Conservation (phyloP, 2,113 vertebrate species). For the Oreochromis tanganicae region DNA sequence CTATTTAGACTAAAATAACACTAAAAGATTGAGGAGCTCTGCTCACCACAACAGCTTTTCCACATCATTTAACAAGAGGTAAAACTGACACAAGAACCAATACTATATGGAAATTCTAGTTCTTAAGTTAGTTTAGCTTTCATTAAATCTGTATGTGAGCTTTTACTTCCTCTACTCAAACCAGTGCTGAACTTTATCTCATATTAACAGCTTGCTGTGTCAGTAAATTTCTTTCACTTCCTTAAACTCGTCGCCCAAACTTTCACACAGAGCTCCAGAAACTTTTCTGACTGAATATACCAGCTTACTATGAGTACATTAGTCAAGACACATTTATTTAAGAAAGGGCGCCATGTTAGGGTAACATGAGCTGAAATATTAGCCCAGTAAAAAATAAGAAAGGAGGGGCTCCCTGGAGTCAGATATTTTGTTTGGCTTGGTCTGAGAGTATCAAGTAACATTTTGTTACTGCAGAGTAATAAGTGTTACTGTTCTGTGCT, state of each 20-base stretch:
- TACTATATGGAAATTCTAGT: not conserved
- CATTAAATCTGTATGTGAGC: not conserved
- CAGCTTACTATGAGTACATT: not conserved
- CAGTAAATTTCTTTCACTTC: not conserved
- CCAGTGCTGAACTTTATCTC: not conserved
- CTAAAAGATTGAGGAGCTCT: not conserved
- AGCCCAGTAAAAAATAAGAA: no score
- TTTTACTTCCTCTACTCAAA: not conserved
- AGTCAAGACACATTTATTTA: not conserved
- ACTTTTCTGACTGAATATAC: not conserved
- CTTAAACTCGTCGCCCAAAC: rapidly evolving
- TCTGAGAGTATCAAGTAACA: no score
- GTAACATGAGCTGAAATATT: no score
- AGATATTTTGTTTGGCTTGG: no score
- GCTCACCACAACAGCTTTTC: not conserved
- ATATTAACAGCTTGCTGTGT: not conserved
- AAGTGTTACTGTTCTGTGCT: not conserved
- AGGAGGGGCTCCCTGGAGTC: no score
- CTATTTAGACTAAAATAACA: not conserved
- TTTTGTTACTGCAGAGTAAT: not conserved
- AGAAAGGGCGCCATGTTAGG: not conserved
- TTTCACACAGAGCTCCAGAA: rapidly evolving
- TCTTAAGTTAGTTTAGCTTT: not conserved
- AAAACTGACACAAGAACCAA: not conserved
- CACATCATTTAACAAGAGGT: not conserved